Percentiles rank a stretch among this genome's conserved stretches.
Evolutionary conservation across 1,140 invertebrate genomes (phyloP).

Genomic region (Lamellibrachia luymesi): DNA sequence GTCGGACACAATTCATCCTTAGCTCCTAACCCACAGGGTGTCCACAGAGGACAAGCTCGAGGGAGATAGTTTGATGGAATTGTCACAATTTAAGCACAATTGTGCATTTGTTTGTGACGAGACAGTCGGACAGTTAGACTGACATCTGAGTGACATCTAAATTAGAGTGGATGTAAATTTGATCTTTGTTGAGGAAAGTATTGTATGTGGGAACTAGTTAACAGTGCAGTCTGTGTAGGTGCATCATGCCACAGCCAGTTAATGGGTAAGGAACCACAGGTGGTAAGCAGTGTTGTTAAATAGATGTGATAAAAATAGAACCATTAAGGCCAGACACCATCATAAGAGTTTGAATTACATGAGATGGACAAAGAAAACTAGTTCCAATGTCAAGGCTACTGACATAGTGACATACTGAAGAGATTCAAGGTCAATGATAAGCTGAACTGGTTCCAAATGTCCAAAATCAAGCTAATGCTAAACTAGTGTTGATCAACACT

Average conservation of each 20-base stretch:
- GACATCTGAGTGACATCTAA: not conserved
- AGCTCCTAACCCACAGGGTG: not conserved
- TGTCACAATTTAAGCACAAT: not conserved
- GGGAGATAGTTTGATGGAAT: not conserved
- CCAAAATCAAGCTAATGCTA: too few relatives aligned
- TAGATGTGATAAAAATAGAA: not conserved
- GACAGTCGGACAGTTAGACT: not conserved
- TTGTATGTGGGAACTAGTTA: not conserved
- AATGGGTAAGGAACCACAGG: not conserved
- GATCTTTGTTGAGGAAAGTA: not conserved
- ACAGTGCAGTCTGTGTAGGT: not conserved
- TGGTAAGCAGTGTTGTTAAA: not conserved
- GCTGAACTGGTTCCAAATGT: not conserved
- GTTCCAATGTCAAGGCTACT: not conserved
- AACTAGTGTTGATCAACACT: too few relatives aligned
- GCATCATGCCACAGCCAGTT: not conserved
- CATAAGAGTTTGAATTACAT: not conserved
- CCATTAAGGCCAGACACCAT: not conserved
- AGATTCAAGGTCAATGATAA: not conserved
- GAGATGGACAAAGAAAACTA: not conserved
- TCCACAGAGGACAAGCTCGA: not conserved
- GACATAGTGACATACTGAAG: not conserved
- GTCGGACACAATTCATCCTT: not conserved
- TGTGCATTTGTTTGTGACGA: not conserved
- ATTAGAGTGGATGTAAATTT: not conserved